Base-by-base conservation (phyloP, 2,797 vertebrate genomes). In the Protosalanx chinensis region DNA sequence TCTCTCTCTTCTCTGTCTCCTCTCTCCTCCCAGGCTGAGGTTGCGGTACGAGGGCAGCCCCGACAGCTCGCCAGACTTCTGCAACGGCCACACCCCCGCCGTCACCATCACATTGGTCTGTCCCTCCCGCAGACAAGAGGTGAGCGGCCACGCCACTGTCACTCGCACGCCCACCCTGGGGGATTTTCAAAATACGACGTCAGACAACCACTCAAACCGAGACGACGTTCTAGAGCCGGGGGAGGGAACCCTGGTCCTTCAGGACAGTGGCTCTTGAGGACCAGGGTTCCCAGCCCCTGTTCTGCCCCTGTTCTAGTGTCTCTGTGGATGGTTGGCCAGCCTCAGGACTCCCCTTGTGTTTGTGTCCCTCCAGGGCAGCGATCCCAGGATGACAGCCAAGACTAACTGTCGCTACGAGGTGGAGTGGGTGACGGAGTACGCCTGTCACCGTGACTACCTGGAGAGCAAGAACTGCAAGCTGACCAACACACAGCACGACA, bases 371-470 rank as follows among this genome's bases (percentile, higher is more conserved):
- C 77, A 99, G 97, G 95, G 93, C 79, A 93, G 93, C 77, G 70
- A 86, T 74, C 97, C 97, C 1, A 95, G 89, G 79, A 93, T 98
- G 84, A 96, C 93, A 0, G 95, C 96, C 0, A 93, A 89, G 64
- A 84, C 85, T 1, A 95, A 97, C 86, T 99, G 97, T 74, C 95
- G 95, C 0, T 98, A 94, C 30, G 97, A 99, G 87, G 79, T 99
- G 27, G 93, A 96, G 81, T 99, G 97, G 97, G 87, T 95, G 84
- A 99, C 97, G 0, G 97, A 99, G 64, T 96, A 96, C 5, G 97
- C 96, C n/a, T 99, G 97, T 76, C 96, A 97, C 87, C 88, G 94
- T 71, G 96, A 98, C 78, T 99, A 98, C 72, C 82, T 99, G 85
- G 95, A 98, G 85, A 98, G 96, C 41, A 66, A 81, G 1, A 81